These are phyloP conservation scores for Drosophila birchii DNA, from an alignment of 2,888 invertebrate species.

Conservation along the genomic window DNA sequence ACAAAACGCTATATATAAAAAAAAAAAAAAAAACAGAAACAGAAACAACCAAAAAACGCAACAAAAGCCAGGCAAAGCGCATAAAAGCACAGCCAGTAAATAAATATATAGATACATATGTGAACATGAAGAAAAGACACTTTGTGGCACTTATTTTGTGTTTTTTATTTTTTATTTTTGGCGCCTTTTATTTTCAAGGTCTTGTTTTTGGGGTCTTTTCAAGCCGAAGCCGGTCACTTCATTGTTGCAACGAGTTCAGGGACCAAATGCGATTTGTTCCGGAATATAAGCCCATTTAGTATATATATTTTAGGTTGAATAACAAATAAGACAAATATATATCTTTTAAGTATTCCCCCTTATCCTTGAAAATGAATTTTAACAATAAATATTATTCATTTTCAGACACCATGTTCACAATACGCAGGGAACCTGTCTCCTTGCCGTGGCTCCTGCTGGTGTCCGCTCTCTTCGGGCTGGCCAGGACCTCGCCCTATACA, in stretches of 20 bases:
- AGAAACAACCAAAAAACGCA: too few relatives aligned
- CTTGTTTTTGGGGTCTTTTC: background rate
- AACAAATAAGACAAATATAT: background rate
- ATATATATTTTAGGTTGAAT: background rate
- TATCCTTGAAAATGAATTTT: too few relatives aligned
- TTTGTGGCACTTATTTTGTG: constrained; percentile 18
- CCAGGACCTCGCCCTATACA: constrained; percentile 67
- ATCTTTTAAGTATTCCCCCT: too few relatives aligned
- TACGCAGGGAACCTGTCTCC: background rate
- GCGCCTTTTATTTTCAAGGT: constrained; percentile 32
- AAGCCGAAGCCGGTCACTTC: constrained; percentile 6
- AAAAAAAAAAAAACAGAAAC: constrained; percentile 30
- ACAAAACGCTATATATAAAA: constrained; percentile 23
- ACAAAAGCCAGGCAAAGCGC: constrained; percentile 30
- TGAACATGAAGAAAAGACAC: constrained; percentile 38
- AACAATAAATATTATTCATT: background rate
- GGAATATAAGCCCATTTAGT: background rate
- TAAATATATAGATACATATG: constrained; percentile 27
- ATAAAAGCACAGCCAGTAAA: constrained; percentile 34
- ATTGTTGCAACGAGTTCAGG: constrained; percentile 27
- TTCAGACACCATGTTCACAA: constrained; percentile 17
- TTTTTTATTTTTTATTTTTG: constrained; percentile 13
- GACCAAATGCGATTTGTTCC: constrained; percentile 10
- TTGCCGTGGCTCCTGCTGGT: constrained; percentile 11
- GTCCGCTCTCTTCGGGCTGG: constrained; percentile 18